phyloP scores from a whole-genome alignment of 2,113 vertebrate genomes.

The Pungitius pungitius region DNA sequence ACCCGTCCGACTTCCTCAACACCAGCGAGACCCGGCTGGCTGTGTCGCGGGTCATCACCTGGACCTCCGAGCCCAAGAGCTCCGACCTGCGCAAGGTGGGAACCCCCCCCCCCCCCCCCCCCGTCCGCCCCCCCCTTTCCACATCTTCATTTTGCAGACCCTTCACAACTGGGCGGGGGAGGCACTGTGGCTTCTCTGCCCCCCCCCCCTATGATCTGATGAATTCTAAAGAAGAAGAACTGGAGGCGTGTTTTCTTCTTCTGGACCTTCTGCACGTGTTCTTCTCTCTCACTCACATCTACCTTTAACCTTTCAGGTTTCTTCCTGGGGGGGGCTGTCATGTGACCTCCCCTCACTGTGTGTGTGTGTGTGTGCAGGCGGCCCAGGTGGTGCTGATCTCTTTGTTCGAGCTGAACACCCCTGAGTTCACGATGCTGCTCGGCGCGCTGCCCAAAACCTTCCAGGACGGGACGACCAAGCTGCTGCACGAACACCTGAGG shows the following conservation, averaged over 20 bases:
- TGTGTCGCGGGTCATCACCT: conserved; percentile 96
- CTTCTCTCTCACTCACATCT: no score
- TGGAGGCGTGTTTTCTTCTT: no score
- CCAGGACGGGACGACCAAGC: conserved; percentile 95
- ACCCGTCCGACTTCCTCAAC: conserved; percentile 92
- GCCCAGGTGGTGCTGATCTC: conserved; percentile 93
- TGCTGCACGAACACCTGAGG: conserved; percentile 93
- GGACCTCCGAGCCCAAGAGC: conserved; percentile 96
- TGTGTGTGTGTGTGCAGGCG: conserved; percentile 79
- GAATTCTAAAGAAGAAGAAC: no score
- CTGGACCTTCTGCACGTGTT: no score
- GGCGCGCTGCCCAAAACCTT: conserved; percentile 97
- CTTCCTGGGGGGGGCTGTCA: no score
- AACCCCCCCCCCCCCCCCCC: background rate
- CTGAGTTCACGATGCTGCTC: conserved; percentile 95
- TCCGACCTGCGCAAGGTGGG: conserved; percentile 93
- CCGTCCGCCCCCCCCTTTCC: background rate
- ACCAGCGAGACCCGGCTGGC: conserved; percentile 95
- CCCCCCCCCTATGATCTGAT: no score
- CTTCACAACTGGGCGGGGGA: conserved; percentile 89
- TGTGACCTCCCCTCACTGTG: background rate
- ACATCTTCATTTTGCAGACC: conserved; percentile 66
- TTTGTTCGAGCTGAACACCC: conserved; percentile 94
- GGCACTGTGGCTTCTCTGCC: conserved; percentile 84
- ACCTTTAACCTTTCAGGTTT: no score